Percentiles rank a stretch among this genome's conserved stretches.
Conservation (phyloP, 37 sponge, comb jelly and placozoan genomes). For the Chondrilla cf. caribensis region DNA sequence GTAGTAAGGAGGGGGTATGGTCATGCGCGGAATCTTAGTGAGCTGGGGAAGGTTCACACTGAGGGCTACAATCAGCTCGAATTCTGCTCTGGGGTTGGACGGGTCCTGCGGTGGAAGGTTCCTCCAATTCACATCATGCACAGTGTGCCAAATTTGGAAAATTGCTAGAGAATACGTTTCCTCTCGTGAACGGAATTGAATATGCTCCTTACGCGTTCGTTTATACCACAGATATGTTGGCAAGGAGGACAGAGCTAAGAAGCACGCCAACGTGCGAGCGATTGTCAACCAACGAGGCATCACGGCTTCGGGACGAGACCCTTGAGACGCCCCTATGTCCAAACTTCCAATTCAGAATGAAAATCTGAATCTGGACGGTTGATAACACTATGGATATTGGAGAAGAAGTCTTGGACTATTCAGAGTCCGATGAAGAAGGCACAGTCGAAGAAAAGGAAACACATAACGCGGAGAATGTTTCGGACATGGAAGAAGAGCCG, state of each 20-base stretch:
- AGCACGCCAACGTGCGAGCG: too few species aligned
- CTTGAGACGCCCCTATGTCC: neutral
- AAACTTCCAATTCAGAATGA: neutral
- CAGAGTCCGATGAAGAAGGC: neutral
- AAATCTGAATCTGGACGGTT: neutral
- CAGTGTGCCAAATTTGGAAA: too few species aligned
- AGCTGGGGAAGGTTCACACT: conserved; percentile 67
- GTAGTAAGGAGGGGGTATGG: conserved; percentile 61
- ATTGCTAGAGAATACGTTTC: too few species aligned
- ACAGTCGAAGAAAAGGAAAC: neutral
- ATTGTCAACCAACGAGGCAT: too few species aligned
- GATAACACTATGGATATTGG: conserved; percentile 5
- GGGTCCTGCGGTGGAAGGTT: too few species aligned
- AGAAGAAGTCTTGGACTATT: conserved; percentile 22
- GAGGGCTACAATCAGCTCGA: conserved; percentile 51
- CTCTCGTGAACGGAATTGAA: too few species aligned
- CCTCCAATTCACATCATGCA: too few species aligned
- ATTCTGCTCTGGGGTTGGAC: conserved; percentile 40
- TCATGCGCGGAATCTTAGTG: conserved; percentile 49
- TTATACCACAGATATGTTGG: too few species aligned
- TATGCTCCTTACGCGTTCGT: too few species aligned
- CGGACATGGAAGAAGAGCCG: neutral
- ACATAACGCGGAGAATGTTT: neutral
- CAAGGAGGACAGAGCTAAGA: too few species aligned
- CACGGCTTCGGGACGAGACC: too few species aligned